phyloP scores from a whole-genome alignment of 2,888 invertebrate species.

The Drosophila testacea region DNA sequence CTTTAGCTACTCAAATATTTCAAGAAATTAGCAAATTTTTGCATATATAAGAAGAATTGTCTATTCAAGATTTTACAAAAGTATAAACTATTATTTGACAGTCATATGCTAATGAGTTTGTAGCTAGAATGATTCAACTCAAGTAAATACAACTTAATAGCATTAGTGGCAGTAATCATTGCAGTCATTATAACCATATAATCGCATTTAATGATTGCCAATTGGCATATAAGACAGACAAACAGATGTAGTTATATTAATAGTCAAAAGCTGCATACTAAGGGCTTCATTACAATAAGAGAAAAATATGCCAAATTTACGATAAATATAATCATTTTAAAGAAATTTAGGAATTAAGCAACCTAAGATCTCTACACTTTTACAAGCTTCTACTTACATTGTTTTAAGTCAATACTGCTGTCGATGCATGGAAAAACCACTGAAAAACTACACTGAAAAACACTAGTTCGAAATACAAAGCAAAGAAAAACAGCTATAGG shows the following conservation, averaged over 20 bases:
- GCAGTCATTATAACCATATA: background rate
- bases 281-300: slow-evolving; percentile 3
- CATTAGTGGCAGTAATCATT: slow-evolving; percentile 1
- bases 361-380: too few species aligned
- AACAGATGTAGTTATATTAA: too few species aligned
- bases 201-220: background rate
- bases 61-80: slow-evolving; percentile 16
- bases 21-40: slow-evolving; percentile 7
- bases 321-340: background rate
- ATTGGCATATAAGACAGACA: background rate
- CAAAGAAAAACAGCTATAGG: slow-evolving; percentile 21
- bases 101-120: slow-evolving; percentile 39
- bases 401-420: too few species aligned
- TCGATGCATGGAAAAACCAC: slow-evolving; percentile 11
- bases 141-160: slow-evolving; percentile 2
- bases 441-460: slow-evolving; percentile 13
- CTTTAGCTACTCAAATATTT: background rate
- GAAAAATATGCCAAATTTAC: background rate
- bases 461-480: background rate
- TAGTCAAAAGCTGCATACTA: background rate
- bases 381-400: too few species aligned
- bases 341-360: background rate
- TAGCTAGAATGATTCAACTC: slow-evolving; percentile 27
- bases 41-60: slow-evolving; percentile 7
- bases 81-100: slow-evolving; percentile 33